Conservation (phyloP, 2,888 invertebrate genomes). For the Matsumyia berberina region DNA sequence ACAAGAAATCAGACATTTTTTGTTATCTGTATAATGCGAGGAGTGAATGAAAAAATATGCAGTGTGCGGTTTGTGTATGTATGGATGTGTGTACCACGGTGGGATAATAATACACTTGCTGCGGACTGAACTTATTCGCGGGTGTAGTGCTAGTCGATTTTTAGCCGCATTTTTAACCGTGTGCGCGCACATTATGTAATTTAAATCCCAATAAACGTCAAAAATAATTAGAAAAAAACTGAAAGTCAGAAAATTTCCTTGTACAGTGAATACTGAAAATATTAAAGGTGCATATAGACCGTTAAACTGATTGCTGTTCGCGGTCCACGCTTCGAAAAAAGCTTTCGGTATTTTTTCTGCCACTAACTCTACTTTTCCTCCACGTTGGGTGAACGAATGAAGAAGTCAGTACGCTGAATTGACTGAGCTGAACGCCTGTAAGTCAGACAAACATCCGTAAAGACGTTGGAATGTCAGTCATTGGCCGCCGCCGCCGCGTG, state of each 20-base stretch:
- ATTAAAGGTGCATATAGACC: conserved; percentile 8
- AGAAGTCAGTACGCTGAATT: neutral
- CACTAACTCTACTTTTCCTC: conserved; percentile 1
- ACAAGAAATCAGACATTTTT: neutral
- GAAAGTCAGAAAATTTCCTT: neutral
- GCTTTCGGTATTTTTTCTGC: neutral
- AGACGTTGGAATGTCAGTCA: conserved; percentile 52
- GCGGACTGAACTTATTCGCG: conserved; percentile 36
- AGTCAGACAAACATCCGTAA: conserved; percentile 31
- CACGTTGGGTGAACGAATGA: conserved; percentile 10
- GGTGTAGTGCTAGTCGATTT: conserved; percentile 22
- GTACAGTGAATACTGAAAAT: neutral
- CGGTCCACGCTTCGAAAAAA: neutral
- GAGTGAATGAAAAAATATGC: neutral
- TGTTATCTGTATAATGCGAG: neutral
- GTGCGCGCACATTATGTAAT: conserved; percentile 46
- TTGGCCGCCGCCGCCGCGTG: conserved; percentile 31
- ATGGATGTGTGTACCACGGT: conserved; percentile 17
- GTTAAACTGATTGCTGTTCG: neutral
- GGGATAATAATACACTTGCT: conserved; percentile 39
- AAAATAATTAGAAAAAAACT: neutral
- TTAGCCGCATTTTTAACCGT: conserved; percentile 30
- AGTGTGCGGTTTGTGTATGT: conserved; percentile 23
- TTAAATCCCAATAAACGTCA: conserved; percentile 24
- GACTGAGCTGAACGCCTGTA: too few species aligned